Evolutionary conservation across 2,797 vertebrate genomes (phyloP).

Genomic region (Cyprinella venusta): DNA sequence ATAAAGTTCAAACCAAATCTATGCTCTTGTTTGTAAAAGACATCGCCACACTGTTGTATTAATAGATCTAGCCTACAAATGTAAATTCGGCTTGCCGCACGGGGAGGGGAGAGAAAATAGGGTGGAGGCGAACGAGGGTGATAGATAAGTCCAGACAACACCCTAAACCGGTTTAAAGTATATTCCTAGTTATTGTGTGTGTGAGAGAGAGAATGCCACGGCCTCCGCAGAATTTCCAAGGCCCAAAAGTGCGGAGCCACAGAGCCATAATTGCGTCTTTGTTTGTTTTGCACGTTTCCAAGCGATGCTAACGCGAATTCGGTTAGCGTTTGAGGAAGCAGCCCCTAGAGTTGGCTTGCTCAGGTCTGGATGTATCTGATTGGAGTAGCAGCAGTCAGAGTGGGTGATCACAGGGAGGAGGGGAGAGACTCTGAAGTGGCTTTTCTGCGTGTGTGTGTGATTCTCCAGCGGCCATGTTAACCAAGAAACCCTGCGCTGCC

Average conservation of each 20-base stretch:
- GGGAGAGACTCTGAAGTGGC: conserved; percentile 64
- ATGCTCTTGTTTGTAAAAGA: not conserved
- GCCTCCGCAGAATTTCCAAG: conserved; percentile 6
- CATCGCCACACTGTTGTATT: not conserved
- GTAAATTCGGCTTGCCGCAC: conserved; percentile 1
- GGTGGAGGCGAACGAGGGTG: conserved; percentile 50
- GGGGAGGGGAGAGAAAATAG: conserved; percentile 48
- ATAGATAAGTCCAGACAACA: conserved; percentile 62
- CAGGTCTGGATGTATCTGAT: conserved; percentile 68
- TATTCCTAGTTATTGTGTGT: conserved; percentile 4
- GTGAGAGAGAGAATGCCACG: conserved; percentile 32
- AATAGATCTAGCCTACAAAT: not conserved
- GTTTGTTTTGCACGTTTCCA: conserved; percentile 48
- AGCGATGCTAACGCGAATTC: conserved; percentile 49
- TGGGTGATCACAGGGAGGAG: conserved; percentile 65
- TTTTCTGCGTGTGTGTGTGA: conserved; percentile 56
- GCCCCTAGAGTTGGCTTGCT: conserved; percentile 44
- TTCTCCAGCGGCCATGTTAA: conserved; percentile 89
- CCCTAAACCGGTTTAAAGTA: conserved; percentile 51
- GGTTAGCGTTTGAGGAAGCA: conserved; percentile 54
- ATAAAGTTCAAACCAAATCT: not conserved
- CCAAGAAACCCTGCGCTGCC: conserved; percentile 81
- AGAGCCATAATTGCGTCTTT: conserved; percentile 25
- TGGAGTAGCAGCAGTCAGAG: conserved; percentile 61
- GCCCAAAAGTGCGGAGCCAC: not conserved